Evolutionary conservation across 2,113 vertebrate species (phyloP), one percentile per base, ranked within the genome.

Genomic region (Tupaia tana): DNA sequence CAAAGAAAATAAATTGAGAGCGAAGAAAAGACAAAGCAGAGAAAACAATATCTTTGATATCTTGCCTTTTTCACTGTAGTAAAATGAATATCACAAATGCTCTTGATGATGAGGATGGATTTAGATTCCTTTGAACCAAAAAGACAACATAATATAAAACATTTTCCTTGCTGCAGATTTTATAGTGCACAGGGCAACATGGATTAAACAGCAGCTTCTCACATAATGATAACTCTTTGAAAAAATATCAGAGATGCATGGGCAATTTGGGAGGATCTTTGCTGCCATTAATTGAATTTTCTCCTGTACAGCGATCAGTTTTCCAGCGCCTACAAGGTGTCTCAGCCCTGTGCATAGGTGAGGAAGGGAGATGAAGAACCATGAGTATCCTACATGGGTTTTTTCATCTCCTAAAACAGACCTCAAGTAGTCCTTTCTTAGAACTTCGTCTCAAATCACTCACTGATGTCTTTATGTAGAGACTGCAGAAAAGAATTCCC

Each of bases 11-110:
- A 92, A 96, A 92, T 78, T 66, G 14, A 82, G 75, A 12, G 63
- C 29, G 90, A 61, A 85, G 70, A 86, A 94, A 95, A 84, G 43
- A 96, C 66, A 94, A 93, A 96, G 82, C 58, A 10, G 54, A 94
- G 77, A 87, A 94, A 95, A 96, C 67, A 96, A 20, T 95, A 63
- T 73, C 70, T 78, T 94, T 95, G 73, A 90, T 94, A 85, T 92
- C 90, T 93, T 94, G 59, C 34, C 95, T 86, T 90, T 78, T 92
- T 34, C 4, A 70, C 14, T 75, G 29, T 1, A 31, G 61, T 63
- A 24, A 88, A 95, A 93, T 88, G 69, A 82, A 29, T 59, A 81
- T 77, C 93, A 91, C 81, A 96, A 85, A 85, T 29, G 67, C 2
- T 58, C 74, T 90, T 93, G 81, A 85, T 93, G 77, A 91, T 90